A percentile compares a stretch with the other conserved stretches of the same genome.
These are phyloP conservation scores for Propithecus coquereli DNA, from an alignment of 2,113 vertebrate species.

Conservation along the genomic window DNA sequence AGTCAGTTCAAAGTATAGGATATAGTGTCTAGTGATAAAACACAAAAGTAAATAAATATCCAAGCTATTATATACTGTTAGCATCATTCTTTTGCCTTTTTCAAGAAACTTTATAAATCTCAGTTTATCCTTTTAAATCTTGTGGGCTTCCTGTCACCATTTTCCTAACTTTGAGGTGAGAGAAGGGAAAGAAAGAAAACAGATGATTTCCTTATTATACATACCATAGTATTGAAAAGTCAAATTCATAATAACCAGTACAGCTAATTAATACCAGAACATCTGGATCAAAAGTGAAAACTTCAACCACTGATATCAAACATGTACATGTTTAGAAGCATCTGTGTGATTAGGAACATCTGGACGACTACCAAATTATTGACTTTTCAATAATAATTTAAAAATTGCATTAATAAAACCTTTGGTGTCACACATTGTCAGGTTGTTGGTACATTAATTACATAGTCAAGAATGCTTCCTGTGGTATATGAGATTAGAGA, in stretches of 20 bases:
- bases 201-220: background rate
- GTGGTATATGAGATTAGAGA: background rate
- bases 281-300: background rate
- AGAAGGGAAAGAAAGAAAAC: background rate
- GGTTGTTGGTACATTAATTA: background rate
- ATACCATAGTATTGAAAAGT: background rate
- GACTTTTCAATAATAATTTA: background rate
- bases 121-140: background rate
- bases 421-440: background rate
- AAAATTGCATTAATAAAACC: background rate
- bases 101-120: conserved; percentile 14
- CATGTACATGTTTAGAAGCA: background rate
- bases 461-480: background rate
- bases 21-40: background rate
- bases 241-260: background rate
- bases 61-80: background rate
- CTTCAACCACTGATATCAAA: background rate
- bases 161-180: background rate
- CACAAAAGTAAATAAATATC: background rate
- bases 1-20: background rate
- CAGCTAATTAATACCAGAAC: background rate
- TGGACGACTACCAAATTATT: background rate
- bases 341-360: background rate
- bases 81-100: background rate
- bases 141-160: background rate